Evolutionary conservation across 1,140 invertebrate species (phyloP).

Genomic region (Latrodectus geometricus): DNA sequence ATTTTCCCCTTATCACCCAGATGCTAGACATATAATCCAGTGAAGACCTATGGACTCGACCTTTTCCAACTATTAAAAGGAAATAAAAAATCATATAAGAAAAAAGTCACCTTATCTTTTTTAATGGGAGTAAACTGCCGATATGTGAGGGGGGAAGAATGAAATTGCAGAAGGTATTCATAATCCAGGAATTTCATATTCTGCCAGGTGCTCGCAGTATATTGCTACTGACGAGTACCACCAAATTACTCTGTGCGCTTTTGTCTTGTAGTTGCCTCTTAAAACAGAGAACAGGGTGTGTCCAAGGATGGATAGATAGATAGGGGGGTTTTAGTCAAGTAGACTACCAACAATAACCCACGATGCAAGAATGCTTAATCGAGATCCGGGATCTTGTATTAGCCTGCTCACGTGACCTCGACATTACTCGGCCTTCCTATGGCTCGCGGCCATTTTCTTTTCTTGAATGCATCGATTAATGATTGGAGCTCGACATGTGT

Average conservation of each 20-base stretch:
- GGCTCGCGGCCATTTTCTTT: constrained; percentile 27
- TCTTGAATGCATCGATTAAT: constrained; percentile 56
- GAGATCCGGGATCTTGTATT: constrained; percentile 59
- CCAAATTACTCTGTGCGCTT: constrained; percentile 53
- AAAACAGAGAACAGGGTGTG: constrained; percentile 57
- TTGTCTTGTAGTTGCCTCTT: constrained; percentile 56
- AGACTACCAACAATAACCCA: constrained; percentile 57
- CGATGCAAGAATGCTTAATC: constrained; percentile 57
- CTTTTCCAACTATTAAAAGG: constrained; percentile 52
- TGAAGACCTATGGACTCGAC: constrained; percentile 21
- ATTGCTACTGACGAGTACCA: constrained; percentile 38
- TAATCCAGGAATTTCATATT: constrained; percentile 58
- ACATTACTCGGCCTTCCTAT: constrained; percentile 50
- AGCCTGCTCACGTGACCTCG: constrained; percentile 53
- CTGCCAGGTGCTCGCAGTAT: constrained; percentile 44
- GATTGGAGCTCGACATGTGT: constrained; percentile 54
- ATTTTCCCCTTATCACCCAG: constrained; percentile 11
- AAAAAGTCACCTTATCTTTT: constrained; percentile 49
- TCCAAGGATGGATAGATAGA: constrained; percentile 52
- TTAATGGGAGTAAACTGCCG: constrained; percentile 48
- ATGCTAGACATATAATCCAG: constrained; percentile 5
- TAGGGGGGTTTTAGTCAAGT: constrained; percentile 5
- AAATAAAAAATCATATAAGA: constrained; percentile 8
- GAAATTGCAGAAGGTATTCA: constrained; percentile 53
- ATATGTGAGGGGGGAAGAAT: constrained; percentile 14